Evolutionary conservation across 2,113 vertebrate species (phyloP), one percentile per base, ranked within the genome.

Genomic region (Lanius collurio): DNA sequence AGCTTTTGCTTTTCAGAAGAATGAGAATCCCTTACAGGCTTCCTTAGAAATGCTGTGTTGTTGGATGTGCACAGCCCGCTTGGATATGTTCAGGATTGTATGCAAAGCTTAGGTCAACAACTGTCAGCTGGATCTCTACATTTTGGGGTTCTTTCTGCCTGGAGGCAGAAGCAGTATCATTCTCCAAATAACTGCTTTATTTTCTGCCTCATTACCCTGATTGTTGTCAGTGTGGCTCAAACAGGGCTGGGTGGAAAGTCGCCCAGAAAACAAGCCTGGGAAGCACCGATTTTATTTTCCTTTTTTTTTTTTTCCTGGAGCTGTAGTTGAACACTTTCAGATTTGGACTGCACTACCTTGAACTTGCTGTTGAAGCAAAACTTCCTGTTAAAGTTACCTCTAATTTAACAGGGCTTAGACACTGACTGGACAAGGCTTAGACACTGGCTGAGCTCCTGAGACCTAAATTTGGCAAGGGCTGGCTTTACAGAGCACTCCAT

Each of bases 201-300:
- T 97, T 98, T 98, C 97, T 94, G 56, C 86, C 90, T 98, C 96
- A 85, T 97, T 97, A 93, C 81, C 86, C 94, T 95, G 92, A 96
- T 94, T 78, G 85, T 90, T 89, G 71, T 96, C 71, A 35, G 35
- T 24, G 53, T 78, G 96, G 82, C 92, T 68, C 71, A 92, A 92
- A 60, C 30, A 11, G 80, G 59, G 89, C 88, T 82, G 85, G 50
- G 73, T 69, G 79, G 83, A 88, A 96, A 85, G 53, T 64, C 17
- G 85, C 67, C 35, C 59, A 64, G 92, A 90, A 93, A 84, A 82
- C 27, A 50, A 44, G 64, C 55, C 57, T 76, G 56, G 74, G 62
- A 80, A 97, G 50, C 64, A 60, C 67, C 4, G 7, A 11, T 7
- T 16, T 46, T 59, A 64, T 52, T 42, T 31, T 39, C 27, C 6